Evolutionary conservation across 2,797 vertebrate species (phyloP), one percentile per base, ranked within the genome.

Genomic region (Ibycter americanus): DNA sequence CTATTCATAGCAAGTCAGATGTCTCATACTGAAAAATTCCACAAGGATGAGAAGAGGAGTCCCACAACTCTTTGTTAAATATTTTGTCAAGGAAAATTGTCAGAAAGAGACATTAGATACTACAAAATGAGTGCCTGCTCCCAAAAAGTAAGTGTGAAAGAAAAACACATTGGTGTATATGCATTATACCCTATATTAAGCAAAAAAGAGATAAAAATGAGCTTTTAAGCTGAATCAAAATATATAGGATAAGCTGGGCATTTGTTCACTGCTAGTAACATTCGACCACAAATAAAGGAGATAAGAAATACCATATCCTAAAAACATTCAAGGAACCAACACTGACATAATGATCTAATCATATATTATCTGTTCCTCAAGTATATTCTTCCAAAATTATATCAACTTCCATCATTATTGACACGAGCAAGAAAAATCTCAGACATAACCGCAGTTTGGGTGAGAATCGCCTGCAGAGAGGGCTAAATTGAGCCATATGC

Each of bases 21-120:
- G 21, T 87, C 38, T 96, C 46, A 26, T 29, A 36, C 38, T 54
- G 80, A 90, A 93, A 87, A 95, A 93, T 91, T 91, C 74, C 36
- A 38, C 0, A 8, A 80, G n/a, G 46, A 59, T 89, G 54, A 61
- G 25, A 74, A 77, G n/a, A 94, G 26, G 17, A 83, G 14, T 16
- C n/a, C 16, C 32, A 71, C 59, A 88, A 51, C 65, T 89, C 91
- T 65, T 89, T 92, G 79, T 85, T 77, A 93, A 89, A 81, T 92
- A 44, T 95, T 78, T 96, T 85, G 63, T 86, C 76, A 42, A 71
- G 51, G 40, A 95, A 76, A 93, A 90, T 87, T 77, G 51, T 90
- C 56, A 89, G 84, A 81, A 82, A 59, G 46, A 91, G 62, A 61
- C 19, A 67, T 44, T 70, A 63, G 17, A 73, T 65, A 59, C 38